Conservation (phyloP, 2,888 invertebrate species). For the Tiliacea citrago region DNA sequence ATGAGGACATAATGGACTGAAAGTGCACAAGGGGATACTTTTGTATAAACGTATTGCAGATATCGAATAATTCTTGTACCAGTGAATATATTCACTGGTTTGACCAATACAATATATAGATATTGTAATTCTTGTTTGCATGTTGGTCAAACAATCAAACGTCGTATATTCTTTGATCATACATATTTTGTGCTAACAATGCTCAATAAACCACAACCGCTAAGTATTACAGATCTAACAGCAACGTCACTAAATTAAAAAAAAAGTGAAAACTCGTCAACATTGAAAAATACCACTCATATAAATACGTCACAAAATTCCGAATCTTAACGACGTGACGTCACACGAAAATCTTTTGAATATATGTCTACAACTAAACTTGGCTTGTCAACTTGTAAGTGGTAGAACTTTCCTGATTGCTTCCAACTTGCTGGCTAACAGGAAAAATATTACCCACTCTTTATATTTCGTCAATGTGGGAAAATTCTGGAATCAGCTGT, state of each 20-base stretch:
- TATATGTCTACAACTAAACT: slow-evolving; percentile 54
- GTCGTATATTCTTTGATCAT: neutral
- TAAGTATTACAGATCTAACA: neutral
- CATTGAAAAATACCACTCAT: slow-evolving; percentile 22
- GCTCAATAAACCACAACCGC: neutral
- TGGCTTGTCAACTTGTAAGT: slow-evolving; percentile 64
- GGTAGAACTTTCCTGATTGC: slow-evolving; percentile 65
- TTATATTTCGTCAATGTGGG: slow-evolving; percentile 44
- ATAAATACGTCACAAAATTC: slow-evolving; percentile 24
- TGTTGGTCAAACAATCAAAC: neutral
- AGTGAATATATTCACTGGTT: neutral
- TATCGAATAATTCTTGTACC: slow-evolving; percentile 4
- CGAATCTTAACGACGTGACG: slow-evolving; percentile 49
- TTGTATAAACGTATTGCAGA: neutral
- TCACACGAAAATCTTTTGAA: slow-evolving; percentile 55
- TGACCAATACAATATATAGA: too few relatives aligned
- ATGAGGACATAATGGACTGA: neutral
- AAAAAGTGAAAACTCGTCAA: neutral
- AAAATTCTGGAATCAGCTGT: slow-evolving; percentile 10
- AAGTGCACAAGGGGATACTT: neutral
- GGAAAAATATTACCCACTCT: slow-evolving; percentile 61
- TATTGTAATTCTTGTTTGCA: neutral
- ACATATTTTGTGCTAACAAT: neutral
- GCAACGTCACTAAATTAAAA: neutral
- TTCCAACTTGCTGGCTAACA: slow-evolving; percentile 51